phyloP scores from a whole-genome alignment of 1,140 invertebrate genomes.

The Tetragnatha versicolor region DNA sequence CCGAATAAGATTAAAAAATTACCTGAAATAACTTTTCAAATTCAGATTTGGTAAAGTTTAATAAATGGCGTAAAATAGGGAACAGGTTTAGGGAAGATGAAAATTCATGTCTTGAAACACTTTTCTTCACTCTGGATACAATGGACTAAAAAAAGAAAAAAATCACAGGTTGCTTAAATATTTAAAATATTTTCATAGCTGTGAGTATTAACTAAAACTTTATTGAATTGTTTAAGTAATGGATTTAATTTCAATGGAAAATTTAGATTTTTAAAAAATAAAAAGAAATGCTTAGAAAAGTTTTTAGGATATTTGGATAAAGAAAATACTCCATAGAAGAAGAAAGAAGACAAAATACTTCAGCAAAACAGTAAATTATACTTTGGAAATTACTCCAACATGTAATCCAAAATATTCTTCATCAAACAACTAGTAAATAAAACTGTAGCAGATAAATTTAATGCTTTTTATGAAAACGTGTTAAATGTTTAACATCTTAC shows the following conservation, averaged over 20 bases:
- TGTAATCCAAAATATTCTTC: background rate
- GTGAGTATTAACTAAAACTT: too few species aligned
- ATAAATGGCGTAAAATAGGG: constrained; percentile 83
- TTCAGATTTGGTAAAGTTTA: constrained; percentile 80
- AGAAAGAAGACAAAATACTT: too few species aligned
- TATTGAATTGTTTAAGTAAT: too few species aligned
- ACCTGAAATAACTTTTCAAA: constrained; percentile 80
- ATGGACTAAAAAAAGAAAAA: constrained; percentile 41
- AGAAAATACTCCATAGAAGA: background rate
- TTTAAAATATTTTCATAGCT: constrained; percentile 23
- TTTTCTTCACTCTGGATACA: constrained; percentile 69
- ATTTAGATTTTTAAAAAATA: too few species aligned
- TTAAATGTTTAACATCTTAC: too few species aligned
- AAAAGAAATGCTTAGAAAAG: background rate
- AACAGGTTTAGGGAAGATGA: constrained; percentile 83
- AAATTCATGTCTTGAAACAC: constrained; percentile 81
- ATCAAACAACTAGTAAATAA: background rate
- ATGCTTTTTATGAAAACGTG: too few species aligned
- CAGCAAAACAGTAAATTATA: too few species aligned
- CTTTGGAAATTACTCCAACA: background rate
- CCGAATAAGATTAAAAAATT: constrained; percentile 1
- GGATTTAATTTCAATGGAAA: too few species aligned
- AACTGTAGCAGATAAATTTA: too few species aligned
- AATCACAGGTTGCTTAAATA: background rate
- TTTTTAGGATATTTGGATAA: background rate